phyloP scores from a whole-genome alignment of 1,140 invertebrate genomes.

The Tetranychus urticae region DNA sequence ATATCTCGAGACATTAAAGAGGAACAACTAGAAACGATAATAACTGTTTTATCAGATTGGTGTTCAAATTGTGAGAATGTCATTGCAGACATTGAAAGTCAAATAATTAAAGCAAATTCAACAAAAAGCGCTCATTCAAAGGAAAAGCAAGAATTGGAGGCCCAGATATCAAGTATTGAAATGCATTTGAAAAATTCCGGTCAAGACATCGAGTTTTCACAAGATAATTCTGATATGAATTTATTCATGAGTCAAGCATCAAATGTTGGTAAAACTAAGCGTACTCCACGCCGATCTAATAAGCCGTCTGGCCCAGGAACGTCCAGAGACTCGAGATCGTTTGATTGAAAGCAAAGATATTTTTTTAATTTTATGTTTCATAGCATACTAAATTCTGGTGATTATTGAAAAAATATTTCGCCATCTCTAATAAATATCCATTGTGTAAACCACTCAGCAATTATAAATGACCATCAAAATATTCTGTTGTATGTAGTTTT shows the following conservation, averaged over 20 bases:
- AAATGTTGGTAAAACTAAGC: background rate
- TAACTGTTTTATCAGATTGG: slow-evolving; percentile 60
- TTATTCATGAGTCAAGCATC: background rate
- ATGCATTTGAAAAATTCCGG: background rate
- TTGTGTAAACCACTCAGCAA: too few species aligned
- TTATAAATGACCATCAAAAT: too few species aligned
- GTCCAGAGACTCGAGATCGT: too few species aligned
- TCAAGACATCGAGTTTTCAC: background rate
- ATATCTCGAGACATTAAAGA: slow-evolving; percentile 69
- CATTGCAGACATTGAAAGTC: slow-evolving; percentile 59
- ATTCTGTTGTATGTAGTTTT: too few species aligned
- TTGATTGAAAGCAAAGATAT: too few species aligned
- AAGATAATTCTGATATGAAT: background rate
- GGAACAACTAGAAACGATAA: slow-evolving; percentile 40
- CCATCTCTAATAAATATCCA: too few species aligned
- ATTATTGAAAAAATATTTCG: too few species aligned
- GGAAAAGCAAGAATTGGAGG: background rate
- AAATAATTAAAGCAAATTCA: slow-evolving; percentile 59
- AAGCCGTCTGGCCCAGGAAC: too few species aligned
- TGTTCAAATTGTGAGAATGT: slow-evolving; percentile 53
- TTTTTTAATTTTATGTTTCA: too few species aligned
- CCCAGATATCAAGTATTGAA: background rate
- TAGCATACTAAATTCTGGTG: too few species aligned
- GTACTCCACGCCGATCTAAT: too few species aligned
- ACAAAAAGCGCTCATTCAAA: slow-evolving; percentile 33